Evolutionary conservation across 1,140 invertebrate genomes (phyloP), one percentile per base, ranked within the genome.

Genomic region (Ooceraea biroi): DNA sequence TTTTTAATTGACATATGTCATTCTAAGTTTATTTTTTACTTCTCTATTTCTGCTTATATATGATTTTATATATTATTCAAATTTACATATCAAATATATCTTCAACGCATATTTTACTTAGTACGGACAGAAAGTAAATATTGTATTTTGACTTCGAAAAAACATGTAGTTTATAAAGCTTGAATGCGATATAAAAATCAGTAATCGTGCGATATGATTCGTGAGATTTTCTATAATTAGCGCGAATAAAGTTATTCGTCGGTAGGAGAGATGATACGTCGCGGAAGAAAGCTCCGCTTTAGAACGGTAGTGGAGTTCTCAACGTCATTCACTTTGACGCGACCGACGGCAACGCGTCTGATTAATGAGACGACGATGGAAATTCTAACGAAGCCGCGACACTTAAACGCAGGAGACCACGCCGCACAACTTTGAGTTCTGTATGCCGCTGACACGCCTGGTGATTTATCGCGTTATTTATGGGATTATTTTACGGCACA

Each of bases 281-380:
- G 44, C 27, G 44, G 44, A 50, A 76, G 57, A 76, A 76, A 76
- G 44, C 57, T 50, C 12, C 5, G 5, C 48, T 17, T 55, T 71
- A 25, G 44, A 50, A 74, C 61, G 36, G 41, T 17, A 41, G 48
- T 30, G 50, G n/a, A 66, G 48, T 69, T 80, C 36, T 71, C 30
- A 19, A 22, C 50, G 78, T 82, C 55, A 60, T 73, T 82, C 19
- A 72, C 55, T 82, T 82, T 82, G 68, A 82, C 22, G 2, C 27
- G 63, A 14, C 19, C 63, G 22, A 1, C 72, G 19, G 61, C 61
- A 66, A 65, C 63, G 50, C n/a, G n/a, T 12, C 68, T 82, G 78
- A 82, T 82, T 82, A 82, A 82, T 82, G 66, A 73, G 68, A 82
- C 55, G 78, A 46, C 69, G 36, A 36, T 36, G 68, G 78, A 73